phyloP scores from a whole-genome alignment of 2,888 invertebrate species.

The Nomada goodeniana region DNA sequence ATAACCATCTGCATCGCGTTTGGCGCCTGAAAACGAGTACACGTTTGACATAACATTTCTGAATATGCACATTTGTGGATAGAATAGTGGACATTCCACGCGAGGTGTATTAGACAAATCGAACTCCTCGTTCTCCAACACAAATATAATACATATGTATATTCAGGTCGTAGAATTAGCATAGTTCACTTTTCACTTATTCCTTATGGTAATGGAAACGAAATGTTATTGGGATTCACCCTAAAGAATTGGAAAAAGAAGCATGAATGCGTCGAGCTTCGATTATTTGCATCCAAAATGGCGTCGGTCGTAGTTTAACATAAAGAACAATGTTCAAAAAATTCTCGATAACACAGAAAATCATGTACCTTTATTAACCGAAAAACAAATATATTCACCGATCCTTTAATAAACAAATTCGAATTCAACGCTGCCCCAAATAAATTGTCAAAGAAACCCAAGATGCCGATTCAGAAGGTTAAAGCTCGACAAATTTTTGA shows the following conservation, averaged over 20 bases:
- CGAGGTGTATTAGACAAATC: background rate
- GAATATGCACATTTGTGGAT: too few species aligned
- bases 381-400: background rate
- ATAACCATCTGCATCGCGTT: constrained; percentile 96
- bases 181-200: too few species aligned
- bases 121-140: background rate
- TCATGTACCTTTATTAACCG: background rate
- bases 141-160: background rate
- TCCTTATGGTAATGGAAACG: too few species aligned
- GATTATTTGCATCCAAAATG: constrained; percentile 28
- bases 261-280: constrained; percentile 1
- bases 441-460: constrained; percentile 29
- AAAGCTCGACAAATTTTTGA: constrained; percentile 89
- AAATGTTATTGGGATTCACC: background rate
- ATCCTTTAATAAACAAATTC: background rate
- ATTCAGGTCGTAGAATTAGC: too few species aligned
- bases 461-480: constrained; percentile 87
- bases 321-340: background rate
- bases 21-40: constrained; percentile 88
- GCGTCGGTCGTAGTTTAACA: constrained; percentile 2
- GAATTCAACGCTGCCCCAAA: background rate
- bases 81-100: background rate
- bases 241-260: background rate
- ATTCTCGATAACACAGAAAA: constrained; percentile 2
- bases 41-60: background rate